These are phyloP conservation scores for Temnothorax ravouxi DNA, from an alignment of 2,888 invertebrate genomes.

Conservation along the genomic window DNA sequence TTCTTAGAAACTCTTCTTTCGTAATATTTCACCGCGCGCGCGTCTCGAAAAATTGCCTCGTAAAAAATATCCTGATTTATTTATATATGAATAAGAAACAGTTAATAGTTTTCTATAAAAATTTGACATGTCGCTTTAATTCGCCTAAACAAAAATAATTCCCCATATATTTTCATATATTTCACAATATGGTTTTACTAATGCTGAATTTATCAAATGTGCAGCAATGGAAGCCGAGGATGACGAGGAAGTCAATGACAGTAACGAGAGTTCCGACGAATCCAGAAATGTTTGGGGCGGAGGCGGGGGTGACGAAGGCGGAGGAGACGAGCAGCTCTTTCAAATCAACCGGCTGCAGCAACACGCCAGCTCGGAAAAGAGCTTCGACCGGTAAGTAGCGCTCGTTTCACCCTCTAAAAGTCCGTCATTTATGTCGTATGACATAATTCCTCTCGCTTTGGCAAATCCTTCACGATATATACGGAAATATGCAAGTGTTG, in stretches of 20 bases:
- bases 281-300: slow-evolving; percentile 60
- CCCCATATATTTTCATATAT: not conserved
- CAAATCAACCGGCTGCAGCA: slow-evolving; percentile 78
- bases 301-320: slow-evolving; percentile 75
- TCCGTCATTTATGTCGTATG: slow-evolving; percentile 16
- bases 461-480: slow-evolving; percentile 60
- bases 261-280: slow-evolving; percentile 65
- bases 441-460: slow-evolving; percentile 32
- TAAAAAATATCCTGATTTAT: no score
- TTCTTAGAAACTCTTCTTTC: not conserved
- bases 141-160: slow-evolving; percentile 3
- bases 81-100: no score
- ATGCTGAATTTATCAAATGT: slow-evolving; percentile 51
- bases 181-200: not conserved
- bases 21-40: not conserved
- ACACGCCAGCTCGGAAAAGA: slow-evolving; percentile 75
- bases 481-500: slow-evolving; percentile 72
- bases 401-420: not conserved
- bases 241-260: slow-evolving; percentile 75
- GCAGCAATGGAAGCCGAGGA: slow-evolving; percentile 80
- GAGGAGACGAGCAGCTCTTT: slow-evolving; percentile 76
- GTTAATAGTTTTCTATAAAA: no score
- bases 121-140: not conserved
- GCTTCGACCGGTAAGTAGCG: slow-evolving; percentile 80
- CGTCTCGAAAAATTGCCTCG: not conserved